Percentiles rank a stretch among this genome's conserved stretches.
Evolutionary conservation across 2,888 invertebrate genomes (phyloP).

Genomic region (Trichogramma evanescens): DNA sequence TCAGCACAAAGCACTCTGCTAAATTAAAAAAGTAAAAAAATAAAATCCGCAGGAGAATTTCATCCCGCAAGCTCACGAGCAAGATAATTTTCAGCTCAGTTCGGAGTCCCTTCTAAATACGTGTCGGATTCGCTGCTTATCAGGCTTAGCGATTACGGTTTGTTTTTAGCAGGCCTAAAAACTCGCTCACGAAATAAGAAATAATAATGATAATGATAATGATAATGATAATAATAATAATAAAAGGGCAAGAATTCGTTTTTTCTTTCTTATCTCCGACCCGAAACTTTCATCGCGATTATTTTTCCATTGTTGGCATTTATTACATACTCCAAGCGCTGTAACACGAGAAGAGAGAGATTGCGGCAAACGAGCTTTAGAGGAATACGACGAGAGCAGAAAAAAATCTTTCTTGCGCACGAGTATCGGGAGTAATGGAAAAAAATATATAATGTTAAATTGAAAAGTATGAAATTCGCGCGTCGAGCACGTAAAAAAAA

Average conservation of each 20-base stretch:
- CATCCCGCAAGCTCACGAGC: neutral
- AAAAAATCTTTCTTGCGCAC: neutral
- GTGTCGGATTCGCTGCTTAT: neutral
- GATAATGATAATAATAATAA: too few relatives aligned
- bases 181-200: conserved; percentile 20
- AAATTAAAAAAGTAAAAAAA: conserved; percentile 4
- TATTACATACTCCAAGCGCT: too few relatives aligned
- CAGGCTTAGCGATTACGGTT: conserved; percentile 5
- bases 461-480: neutral
- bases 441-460: neutral
- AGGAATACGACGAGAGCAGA: neutral
- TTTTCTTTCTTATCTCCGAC: too few relatives aligned
- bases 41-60: too few relatives aligned
- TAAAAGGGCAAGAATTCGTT: too few relatives aligned
- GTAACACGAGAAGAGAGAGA: too few relatives aligned
- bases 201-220: too few relatives aligned
- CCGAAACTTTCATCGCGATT: too few relatives aligned
- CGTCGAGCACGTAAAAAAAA: neutral
- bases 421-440: neutral
- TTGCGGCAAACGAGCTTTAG: too few relatives aligned
- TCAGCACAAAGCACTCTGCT: neutral
- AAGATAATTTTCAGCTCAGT: conserved; percentile 6
- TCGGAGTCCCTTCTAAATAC: neutral
- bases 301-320: too few relatives aligned
- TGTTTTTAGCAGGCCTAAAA: conserved; percentile 42